Base-by-base conservation (phyloP, 1,140 invertebrate genomes). In the Formica selysi region DNA sequence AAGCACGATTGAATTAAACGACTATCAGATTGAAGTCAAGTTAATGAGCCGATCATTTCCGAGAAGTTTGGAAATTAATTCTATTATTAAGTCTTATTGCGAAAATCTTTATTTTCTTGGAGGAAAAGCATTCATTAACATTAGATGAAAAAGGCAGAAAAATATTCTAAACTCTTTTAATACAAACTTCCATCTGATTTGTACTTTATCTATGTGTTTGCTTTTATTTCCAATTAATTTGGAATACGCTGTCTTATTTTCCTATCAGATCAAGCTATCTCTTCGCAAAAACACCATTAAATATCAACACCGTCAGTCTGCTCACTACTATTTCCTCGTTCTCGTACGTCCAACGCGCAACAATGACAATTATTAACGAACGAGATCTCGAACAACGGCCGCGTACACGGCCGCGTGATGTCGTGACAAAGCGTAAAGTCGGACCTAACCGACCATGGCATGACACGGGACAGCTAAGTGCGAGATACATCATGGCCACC, bases 401-500 rank as follows among this genome's bases (percentile, higher is more conserved):
- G 85, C 85, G 74, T 92, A 88, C 89, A 89, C 89, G 81, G 62
- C 68, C 48, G 73, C 87, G 87, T 86, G 86, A 89, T 85, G 88
- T 64, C 86, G 84, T 84, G 90, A 90, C 90, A 86, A 91, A 87
- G 91, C 76, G 88, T 85, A 89, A 91, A 81, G 87, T 38, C 32
- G 64, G 67, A 76, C n/a, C 73, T 67, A 67, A 80, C 74, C 90
- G 65, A 64, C 81, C 86, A 90, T 71, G 88, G 91, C 84, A 76
- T 88, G 89, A 73, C 67, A 92, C 92, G 91, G 89, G 88, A 68
- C 86, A 76, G 90, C 92, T 94, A 93, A 95, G 94, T 94, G 93
- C 93, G 91, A 94, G 93, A 95, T 95, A 94, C 93, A 94, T 94
- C 94, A 94, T 91, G 92, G 83, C 91, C 92, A 91, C 91, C 93